Base-by-base conservation (phyloP, 2,888 invertebrate species). In the Cephus rjabovi region DNA sequence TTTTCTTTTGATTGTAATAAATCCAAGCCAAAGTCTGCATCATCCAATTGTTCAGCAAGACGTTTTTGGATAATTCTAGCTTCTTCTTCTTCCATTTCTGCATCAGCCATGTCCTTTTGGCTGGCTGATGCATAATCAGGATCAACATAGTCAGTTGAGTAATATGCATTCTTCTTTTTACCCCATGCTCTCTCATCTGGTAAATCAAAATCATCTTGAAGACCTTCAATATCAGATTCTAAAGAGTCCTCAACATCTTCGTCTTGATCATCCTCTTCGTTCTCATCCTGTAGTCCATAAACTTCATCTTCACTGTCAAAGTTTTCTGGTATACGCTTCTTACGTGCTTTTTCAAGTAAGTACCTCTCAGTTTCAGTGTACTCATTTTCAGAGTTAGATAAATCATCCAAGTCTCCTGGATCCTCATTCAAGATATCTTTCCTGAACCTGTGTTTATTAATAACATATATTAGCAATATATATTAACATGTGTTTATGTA, bases 161-260 rank as follows among this genome's bases (percentile, higher is more conserved):
- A 98, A 90, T 95, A 98, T 68, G 94, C 93, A 79, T 93, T 94
- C 86, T 96, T 96, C 83, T 95, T 95, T 88, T 95, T 95, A 74
- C 98, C 98, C 98, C 98, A 98, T 33, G 97, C 97, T 92, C 96
- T 95, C 3, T 95, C 93, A 90, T 97, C 94, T 0, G 97, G 97
- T 81, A 97, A 92, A 87, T 95, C 94, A 35, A 93, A 93, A 81
- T 94, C 93, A 81, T 94, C 94, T 83, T 95, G 94, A 0, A 87
- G 78, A 0, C 95, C 95, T 90, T 97, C 97, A 12, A 97, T 94
- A 91, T 98, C 97, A 91, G 93, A 93, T 74, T 91, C 92, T 86
- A 92, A 91, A 37, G 92, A 91, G 83, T 91, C 90, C 33, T 88
- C 84, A 11, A 95, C 95, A 79, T 95, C 93, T 11, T 95, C 95